Conservation (phyloP, 1,140 invertebrate species). For the Bombus impatiens region DNA sequence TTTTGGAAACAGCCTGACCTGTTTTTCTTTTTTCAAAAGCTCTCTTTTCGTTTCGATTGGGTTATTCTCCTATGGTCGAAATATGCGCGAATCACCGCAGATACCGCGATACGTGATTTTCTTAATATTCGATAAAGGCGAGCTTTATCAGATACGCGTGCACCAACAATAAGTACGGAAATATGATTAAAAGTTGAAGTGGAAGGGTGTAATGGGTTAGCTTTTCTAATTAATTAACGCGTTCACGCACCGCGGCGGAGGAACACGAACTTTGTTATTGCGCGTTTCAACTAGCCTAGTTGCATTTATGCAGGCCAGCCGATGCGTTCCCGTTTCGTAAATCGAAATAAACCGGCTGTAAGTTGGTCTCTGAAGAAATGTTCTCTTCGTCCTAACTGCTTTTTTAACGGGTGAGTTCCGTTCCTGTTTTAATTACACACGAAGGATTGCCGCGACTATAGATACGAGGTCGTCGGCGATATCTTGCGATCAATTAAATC, state of each 20-base stretch:
- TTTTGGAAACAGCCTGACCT: too few species aligned
- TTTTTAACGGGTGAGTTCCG: background rate
- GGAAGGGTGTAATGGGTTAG: constrained; percentile 47
- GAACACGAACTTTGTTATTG: constrained; percentile 42
- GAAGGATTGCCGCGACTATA: too few species aligned
- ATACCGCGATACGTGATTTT: too few species aligned
- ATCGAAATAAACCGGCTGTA: constrained; percentile 23
- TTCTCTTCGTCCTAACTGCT: background rate
- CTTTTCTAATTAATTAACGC: constrained; percentile 67
- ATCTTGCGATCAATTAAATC: constrained; percentile 9
- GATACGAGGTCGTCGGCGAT: background rate
- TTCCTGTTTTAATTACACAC: background rate
- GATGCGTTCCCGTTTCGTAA: constrained; percentile 34
- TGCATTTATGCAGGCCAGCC: constrained; percentile 17
- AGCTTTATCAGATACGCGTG: too few species aligned
- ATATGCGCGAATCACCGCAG: too few species aligned
- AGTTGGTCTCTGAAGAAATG: background rate
- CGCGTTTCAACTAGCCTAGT: constrained; percentile 10
- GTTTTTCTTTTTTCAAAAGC: too few species aligned
- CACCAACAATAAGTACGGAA: too few species aligned
- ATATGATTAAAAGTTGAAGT: background rate
- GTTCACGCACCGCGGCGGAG: constrained; percentile 11
- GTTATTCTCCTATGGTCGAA: too few species aligned
- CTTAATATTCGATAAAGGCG: too few species aligned
- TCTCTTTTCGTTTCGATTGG: too few species aligned